phyloP scores from a whole-genome alignment of 1,140 invertebrate genomes.

The Diabrotica virgifera region DNA sequence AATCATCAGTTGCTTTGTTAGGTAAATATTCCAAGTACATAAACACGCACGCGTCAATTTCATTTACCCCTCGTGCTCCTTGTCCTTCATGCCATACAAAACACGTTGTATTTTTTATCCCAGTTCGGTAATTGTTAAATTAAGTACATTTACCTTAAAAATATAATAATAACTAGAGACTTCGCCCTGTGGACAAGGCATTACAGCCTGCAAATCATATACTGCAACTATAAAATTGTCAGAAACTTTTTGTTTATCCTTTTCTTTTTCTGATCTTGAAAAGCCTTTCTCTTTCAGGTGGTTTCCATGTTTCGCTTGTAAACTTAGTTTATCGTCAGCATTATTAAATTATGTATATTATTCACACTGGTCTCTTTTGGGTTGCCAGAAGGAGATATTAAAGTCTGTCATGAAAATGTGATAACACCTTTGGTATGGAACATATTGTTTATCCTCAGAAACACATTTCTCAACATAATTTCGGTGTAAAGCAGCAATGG shows the following conservation, averaged over 20 bases:
- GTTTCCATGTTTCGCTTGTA: neutral
- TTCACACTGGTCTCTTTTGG: neutral
- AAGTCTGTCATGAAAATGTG: too few relatives aligned
- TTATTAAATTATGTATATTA: too few relatives aligned
- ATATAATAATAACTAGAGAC: neutral
- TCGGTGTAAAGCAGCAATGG: too few relatives aligned
- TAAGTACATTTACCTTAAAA: neutral
- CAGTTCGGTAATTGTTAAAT: neutral
- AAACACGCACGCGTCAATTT: too few relatives aligned
- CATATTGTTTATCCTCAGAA: too few relatives aligned
- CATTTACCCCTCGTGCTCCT: neutral
- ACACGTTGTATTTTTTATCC: neutral
- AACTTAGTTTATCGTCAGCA: too few relatives aligned
- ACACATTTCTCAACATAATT: too few relatives aligned
- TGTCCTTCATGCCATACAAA: neutral
- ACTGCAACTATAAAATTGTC: neutral
- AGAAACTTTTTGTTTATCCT: neutral
- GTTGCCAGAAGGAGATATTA: too few relatives aligned
- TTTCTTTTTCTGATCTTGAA: neutral
- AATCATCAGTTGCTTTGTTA: neutral
- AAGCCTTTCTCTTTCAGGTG: neutral
- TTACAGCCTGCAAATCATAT: conserved; percentile 3
- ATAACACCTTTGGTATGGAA: too few relatives aligned
- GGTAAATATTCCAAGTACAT: neutral
- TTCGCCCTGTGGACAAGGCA: neutral